A percentile compares a stretch with the other conserved stretches of the same genome.
Evolutionary conservation across 1,140 invertebrate genomes (phyloP).

Genomic region (Drosophila pachea): DNA sequence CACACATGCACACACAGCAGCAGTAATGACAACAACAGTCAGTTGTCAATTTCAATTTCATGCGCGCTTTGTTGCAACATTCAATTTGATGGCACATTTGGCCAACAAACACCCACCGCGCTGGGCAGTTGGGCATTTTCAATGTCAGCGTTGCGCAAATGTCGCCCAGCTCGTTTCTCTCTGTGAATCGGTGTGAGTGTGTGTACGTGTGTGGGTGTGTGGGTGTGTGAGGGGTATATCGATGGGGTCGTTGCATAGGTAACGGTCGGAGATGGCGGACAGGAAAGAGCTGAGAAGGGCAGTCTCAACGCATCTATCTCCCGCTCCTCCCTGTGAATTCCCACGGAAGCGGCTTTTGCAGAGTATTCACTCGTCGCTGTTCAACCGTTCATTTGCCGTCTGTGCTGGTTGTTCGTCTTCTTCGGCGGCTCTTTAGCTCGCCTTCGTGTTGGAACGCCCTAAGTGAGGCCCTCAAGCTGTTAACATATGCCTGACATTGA

Average conservation of each 20-base stretch:
- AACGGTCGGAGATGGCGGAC: too few species aligned
- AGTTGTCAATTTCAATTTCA: slow-evolving; percentile 37
- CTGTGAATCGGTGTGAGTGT: background rate
- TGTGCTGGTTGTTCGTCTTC: slow-evolving; percentile 15
- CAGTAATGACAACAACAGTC: background rate
- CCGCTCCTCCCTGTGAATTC: background rate
- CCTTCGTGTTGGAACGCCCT: slow-evolving; percentile 43
- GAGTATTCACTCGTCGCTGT: background rate
- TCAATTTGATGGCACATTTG: slow-evolving; percentile 67
- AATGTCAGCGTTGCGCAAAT: slow-evolving; percentile 71
- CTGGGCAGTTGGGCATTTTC: slow-evolving; percentile 64
- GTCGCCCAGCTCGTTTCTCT: slow-evolving; percentile 36
- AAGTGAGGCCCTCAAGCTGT: slow-evolving; percentile 60
- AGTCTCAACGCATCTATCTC: background rate
- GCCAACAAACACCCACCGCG: slow-evolving; percentile 58
- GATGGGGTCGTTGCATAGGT: slow-evolving; percentile 6
- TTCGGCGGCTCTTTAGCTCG: slow-evolving; percentile 25
- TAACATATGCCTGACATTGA: slow-evolving; percentile 65
- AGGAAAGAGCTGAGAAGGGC: too few species aligned
- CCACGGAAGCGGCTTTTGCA: background rate
- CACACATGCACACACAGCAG: too few species aligned
- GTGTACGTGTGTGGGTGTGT: too few species aligned
- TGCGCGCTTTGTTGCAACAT: slow-evolving; percentile 64
- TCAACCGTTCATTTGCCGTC: background rate
- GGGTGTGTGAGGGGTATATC: background rate